phyloP scores from a whole-genome alignment of 2,888 invertebrate genomes.

The Diaphora mendica region DNA sequence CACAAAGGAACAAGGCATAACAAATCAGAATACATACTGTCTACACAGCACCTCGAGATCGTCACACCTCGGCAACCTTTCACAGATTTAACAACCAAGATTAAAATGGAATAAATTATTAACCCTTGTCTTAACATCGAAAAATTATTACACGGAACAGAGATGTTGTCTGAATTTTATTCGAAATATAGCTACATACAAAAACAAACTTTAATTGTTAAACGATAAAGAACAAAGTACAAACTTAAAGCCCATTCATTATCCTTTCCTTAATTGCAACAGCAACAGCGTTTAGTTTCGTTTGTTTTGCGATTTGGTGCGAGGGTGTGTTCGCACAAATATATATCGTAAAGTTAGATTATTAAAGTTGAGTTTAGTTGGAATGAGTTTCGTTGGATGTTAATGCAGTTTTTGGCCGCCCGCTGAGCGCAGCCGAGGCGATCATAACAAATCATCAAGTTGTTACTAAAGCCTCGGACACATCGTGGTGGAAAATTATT shows the following conservation, averaged over 20 bases:
- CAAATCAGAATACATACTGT: constrained; percentile 33
- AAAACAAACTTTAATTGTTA: constrained; percentile 50
- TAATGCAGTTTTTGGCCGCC: constrained; percentile 79
- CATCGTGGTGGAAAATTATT: constrained; percentile 33
- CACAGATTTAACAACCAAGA: constrained; percentile 53
- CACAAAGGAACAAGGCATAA: constrained; percentile 28
- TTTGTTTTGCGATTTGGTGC: constrained; percentile 78
- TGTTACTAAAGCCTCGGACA: constrained; percentile 59
- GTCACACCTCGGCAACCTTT: constrained; percentile 34
- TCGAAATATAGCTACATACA: constrained; percentile 47
- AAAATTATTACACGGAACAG: constrained; percentile 76
- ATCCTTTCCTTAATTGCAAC: constrained; percentile 80
- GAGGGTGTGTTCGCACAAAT: constrained; percentile 23
- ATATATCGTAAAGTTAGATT: constrained; percentile 48
- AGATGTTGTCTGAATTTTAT: constrained; percentile 75
- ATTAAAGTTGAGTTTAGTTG: constrained; percentile 64
- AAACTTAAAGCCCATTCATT: constrained; percentile 59
- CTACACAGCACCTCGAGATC: constrained; percentile 19
- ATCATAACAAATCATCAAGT: constrained; percentile 83
- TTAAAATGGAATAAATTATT: constrained; percentile 78
- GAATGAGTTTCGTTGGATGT: constrained; percentile 48
- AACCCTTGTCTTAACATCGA: constrained; percentile 78
- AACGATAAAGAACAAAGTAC: constrained; percentile 47
- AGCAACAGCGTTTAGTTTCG: constrained; percentile 77
- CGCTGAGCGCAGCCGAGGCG: constrained; percentile 75